These are phyloP conservation scores for Pseudolaguvia tuberculata DNA, from an alignment of 2,113 vertebrate species.

Conservation along the genomic window DNA sequence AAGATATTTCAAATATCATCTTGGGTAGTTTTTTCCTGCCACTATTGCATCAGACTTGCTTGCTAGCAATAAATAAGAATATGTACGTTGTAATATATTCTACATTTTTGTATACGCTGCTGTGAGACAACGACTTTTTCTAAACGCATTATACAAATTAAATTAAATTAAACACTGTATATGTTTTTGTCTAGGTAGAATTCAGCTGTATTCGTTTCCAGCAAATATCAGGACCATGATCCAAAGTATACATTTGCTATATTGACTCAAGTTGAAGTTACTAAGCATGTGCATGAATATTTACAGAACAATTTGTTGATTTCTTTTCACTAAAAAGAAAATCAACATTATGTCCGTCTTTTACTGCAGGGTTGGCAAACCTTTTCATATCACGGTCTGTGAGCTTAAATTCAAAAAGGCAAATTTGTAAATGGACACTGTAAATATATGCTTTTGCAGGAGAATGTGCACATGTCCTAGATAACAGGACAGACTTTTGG, in stretches of 20 bases:
- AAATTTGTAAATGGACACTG: not conserved
- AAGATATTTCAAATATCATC: no score
- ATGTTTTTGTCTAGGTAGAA: not conserved
- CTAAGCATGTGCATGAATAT: not conserved
- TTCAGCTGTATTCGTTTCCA: not conserved
- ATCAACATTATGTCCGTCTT: no score
- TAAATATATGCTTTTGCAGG: not conserved
- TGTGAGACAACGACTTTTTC: no score
- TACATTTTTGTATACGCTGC: no score
- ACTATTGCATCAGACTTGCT: no score
- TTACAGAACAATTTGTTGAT: not conserved
- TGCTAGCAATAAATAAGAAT: no score
- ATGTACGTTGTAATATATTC: no score
- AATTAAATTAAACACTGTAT: no score
- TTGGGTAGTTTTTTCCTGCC: no score
- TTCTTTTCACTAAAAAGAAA: not conserved
- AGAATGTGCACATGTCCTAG: not conserved
- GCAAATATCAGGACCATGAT: not conserved
- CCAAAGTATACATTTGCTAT: not conserved
- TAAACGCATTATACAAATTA: no score
- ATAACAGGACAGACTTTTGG: slow-evolving; percentile 43
- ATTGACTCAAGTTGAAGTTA: not conserved
- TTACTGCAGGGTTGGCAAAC: not conserved
- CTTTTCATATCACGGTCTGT: not conserved
- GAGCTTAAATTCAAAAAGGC: not conserved